A percentile compares a stretch with the other conserved stretches of the same genome.
Conservation (phyloP, 2,113 vertebrate genomes). For the Pagrus major region DNA sequence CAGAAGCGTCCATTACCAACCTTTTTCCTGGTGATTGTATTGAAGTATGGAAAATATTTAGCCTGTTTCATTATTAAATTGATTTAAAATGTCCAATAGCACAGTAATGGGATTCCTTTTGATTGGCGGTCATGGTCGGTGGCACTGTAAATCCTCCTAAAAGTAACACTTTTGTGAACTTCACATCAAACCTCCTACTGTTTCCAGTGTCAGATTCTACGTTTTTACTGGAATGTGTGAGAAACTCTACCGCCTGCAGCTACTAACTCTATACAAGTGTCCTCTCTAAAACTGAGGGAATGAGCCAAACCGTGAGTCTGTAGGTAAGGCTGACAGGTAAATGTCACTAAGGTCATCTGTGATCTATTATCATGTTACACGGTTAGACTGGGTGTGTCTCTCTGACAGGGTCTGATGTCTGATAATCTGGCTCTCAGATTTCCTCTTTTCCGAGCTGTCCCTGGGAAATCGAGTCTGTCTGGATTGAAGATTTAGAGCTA, state of each 20-base stretch:
- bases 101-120: not conserved
- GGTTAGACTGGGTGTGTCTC: constrained; percentile 50
- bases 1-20: too few relatives aligned
- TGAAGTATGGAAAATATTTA: not conserved
- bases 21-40: too few relatives aligned
- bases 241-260: constrained; percentile 43
- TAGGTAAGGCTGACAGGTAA: constrained; percentile 46
- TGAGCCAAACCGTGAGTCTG: not conserved
- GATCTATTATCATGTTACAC: constrained; percentile 59
- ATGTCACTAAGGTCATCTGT: constrained; percentile 57
- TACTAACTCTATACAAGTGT: constrained; percentile 27
- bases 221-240: constrained; percentile 62
- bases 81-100: not conserved
- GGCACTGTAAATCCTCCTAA: not conserved
- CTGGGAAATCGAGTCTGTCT: constrained; percentile 11
- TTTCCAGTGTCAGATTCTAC: constrained; percentile 51
- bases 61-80: not conserved
- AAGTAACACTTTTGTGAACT: constrained; percentile 32
- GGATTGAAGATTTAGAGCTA: constrained; percentile 30
- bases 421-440: constrained; percentile 56
- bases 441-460: constrained; percentile 29
- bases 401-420: constrained; percentile 32
- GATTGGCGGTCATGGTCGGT: not conserved
- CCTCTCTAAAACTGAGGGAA: constrained; percentile 42
- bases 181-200: constrained; percentile 1